Conservation (phyloP, 2,797 vertebrate genomes). For the Trichosurus vulpecula region DNA sequence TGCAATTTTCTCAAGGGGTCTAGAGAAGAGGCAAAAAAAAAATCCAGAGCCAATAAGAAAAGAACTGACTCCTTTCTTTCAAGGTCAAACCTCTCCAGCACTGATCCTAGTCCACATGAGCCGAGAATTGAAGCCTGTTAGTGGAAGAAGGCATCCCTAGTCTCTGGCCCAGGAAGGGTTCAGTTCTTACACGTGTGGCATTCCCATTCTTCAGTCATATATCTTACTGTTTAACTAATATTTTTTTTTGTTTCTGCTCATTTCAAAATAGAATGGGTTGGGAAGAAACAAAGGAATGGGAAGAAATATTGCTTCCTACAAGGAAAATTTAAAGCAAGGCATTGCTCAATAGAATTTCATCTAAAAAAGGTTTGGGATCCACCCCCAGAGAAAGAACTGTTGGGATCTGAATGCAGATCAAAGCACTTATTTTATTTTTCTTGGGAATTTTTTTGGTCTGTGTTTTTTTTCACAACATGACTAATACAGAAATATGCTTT, state of each 20-base stretch:
- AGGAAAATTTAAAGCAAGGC: slow-evolving; percentile 29
- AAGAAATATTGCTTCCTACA: background rate
- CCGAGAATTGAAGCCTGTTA: background rate
- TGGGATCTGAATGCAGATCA: background rate
- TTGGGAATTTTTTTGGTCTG: background rate
- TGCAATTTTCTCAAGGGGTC: background rate
- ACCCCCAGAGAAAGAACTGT: background rate
- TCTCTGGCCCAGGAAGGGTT: background rate
- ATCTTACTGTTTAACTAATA: slow-evolving; percentile 32
- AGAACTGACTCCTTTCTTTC: slow-evolving; percentile 27
- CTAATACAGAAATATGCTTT: background rate
- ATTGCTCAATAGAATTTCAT: slow-evolving; percentile 31
- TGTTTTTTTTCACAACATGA: background rate
- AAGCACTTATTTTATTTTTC: background rate
- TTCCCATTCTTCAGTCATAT: slow-evolving; percentile 20
- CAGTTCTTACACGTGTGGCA: background rate
- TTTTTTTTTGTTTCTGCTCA: slow-evolving; percentile 18
- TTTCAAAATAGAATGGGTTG: background rate
- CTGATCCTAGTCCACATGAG: background rate
- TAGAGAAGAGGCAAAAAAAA: background rate
- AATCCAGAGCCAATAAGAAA: slow-evolving; percentile 25
- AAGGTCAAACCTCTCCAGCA: background rate
- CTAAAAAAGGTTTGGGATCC: background rate
- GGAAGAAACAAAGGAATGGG: background rate
- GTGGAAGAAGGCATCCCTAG: background rate